phyloP scores from a whole-genome alignment of 2,888 invertebrate species.

The Drosophila borealis region DNA sequence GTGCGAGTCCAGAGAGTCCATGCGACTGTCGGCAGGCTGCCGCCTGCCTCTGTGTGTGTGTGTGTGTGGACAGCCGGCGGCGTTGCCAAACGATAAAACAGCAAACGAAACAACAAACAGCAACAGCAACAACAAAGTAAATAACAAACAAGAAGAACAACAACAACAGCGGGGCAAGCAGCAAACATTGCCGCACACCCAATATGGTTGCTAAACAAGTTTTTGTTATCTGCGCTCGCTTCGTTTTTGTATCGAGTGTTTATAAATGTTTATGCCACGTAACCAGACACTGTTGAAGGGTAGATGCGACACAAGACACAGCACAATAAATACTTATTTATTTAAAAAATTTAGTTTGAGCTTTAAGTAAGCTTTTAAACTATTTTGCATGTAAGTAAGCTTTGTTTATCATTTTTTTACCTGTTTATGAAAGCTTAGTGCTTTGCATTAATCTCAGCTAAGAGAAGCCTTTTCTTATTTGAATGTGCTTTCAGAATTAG shows the following conservation, averaged over 20 bases:
- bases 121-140: constrained; percentile 25
- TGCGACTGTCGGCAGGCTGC: constrained; percentile 28
- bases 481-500: too few relatives aligned
- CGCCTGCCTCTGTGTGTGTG: constrained; percentile 15
- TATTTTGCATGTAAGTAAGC: too few relatives aligned
- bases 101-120: constrained; percentile 35
- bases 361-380: too few relatives aligned
- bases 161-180: constrained; percentile 8
- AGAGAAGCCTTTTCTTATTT: too few relatives aligned
- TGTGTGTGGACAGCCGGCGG: constrained; percentile 38
- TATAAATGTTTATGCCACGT: constrained; percentile 63
- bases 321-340: neutral
- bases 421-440: too few relatives aligned
- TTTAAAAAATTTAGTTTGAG: neutral
- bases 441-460: too few relatives aligned
- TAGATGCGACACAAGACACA: constrained; percentile 8
- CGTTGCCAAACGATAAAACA: constrained; percentile 57
- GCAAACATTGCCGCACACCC: constrained; percentile 43
- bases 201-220: constrained; percentile 76
- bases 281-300: constrained; percentile 3
- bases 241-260: constrained; percentile 74
- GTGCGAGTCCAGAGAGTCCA: constrained; percentile 24
- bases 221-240: constrained; percentile 66
- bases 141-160: constrained; percentile 33
- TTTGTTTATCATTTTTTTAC: too few relatives aligned